A percentile compares a stretch with the other conserved stretches of the same genome.
Evolutionary conservation across 2,797 vertebrate genomes (phyloP).

Genomic region (Bufotes viridis): DNA sequence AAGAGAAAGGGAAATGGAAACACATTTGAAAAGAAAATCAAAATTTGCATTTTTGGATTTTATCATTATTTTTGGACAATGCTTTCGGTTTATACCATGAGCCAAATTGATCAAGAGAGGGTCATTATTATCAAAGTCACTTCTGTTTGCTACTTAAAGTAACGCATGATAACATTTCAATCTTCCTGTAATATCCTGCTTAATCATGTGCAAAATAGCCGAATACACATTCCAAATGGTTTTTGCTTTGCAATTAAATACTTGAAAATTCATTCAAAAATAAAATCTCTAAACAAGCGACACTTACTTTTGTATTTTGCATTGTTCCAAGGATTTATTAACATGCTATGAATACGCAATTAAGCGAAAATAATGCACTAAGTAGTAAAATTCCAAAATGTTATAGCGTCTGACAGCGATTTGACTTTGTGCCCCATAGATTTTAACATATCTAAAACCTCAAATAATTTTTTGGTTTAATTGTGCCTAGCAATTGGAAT

Average conservation of each 20-base stretch:
- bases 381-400: constrained; percentile 1
- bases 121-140: constrained; percentile 58
- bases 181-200: constrained; percentile 47
- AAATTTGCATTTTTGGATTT: constrained; percentile 28
- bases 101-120: constrained; percentile 55
- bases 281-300: constrained; percentile 44
- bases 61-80: constrained; percentile 39
- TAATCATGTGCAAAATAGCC: constrained; percentile 57
- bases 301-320: constrained; percentile 36
- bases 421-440: constrained; percentile 1
- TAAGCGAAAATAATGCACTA: background rate
- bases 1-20: background rate
- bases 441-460: background rate
- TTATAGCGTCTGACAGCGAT: constrained; percentile 2
- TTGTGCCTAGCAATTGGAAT: background rate
- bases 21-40: background rate
- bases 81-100: constrained; percentile 11
- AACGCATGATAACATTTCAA: constrained; percentile 59
- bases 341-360: constrained; percentile 31
- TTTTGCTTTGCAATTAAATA: constrained; percentile 54
- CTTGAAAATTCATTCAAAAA: constrained; percentile 53
- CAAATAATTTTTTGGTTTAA: background rate
- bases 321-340: constrained; percentile 36
- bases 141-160: constrained; percentile 58
- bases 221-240: constrained; percentile 43